phyloP scores from a whole-genome alignment of 2,797 vertebrate species.

The Chaenodraco wilsoni region DNA sequence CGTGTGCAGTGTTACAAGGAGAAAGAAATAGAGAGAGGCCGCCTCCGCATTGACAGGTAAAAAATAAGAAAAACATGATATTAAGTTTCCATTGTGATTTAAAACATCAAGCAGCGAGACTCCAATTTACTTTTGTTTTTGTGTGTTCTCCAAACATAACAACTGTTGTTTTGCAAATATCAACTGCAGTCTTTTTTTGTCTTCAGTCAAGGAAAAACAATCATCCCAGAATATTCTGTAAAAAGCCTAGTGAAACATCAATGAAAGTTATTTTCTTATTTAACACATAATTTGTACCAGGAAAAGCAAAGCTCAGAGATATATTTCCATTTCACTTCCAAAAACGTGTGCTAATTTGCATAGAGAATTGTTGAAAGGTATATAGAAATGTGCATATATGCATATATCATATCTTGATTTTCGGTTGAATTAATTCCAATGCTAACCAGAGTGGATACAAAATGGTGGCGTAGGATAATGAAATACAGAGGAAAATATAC shows the following conservation, averaged over 20 bases:
- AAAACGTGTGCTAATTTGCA: slow-evolving; percentile 55
- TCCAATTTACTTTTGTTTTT: slow-evolving; percentile 29
- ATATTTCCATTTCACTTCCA: slow-evolving; percentile 60
- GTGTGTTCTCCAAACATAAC: slow-evolving; percentile 15
- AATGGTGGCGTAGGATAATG: not conserved
- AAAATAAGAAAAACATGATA: slow-evolving; percentile 1
- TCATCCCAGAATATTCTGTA: slow-evolving; percentile 19
- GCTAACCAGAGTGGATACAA: slow-evolving; percentile 10
- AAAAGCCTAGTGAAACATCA: slow-evolving; percentile 28
- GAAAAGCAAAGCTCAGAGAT: slow-evolving; percentile 54
- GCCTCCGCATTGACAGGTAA: not conserved
- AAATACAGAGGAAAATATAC: not conserved
- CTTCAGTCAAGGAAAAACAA: slow-evolving; percentile 22
- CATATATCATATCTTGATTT: slow-evolving; percentile 6
- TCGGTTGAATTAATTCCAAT: slow-evolving; percentile 21
- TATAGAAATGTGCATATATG: slow-evolving; percentile 28
- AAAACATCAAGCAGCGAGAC: slow-evolving; percentile 2
- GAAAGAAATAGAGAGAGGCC: too few relatives aligned
- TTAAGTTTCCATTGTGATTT: slow-evolving; percentile 11
- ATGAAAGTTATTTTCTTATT: not conserved
- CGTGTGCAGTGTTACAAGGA: not conserved
- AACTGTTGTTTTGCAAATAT: slow-evolving; percentile 6
- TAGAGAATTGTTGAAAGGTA: slow-evolving; percentile 37
- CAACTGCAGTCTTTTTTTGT: not conserved
- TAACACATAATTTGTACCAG: slow-evolving; percentile 26